phyloP scores from a whole-genome alignment of 2,888 invertebrate species.

The Hermaeophaga mercurialis region DNA sequence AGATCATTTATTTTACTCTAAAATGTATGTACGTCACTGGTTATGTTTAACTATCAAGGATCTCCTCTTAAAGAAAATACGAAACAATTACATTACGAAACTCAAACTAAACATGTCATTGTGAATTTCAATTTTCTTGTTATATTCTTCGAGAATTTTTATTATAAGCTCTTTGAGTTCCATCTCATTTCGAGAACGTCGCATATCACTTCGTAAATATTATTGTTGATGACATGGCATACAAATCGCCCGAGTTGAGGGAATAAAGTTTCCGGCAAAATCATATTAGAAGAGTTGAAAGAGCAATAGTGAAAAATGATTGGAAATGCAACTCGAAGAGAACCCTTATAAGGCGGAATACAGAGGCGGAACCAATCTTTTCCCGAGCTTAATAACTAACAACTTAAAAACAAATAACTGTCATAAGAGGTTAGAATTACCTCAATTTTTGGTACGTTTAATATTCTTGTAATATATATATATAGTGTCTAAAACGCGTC shows the following conservation, averaged over 20 bases:
- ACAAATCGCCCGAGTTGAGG: constrained; percentile 16
- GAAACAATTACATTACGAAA: no score
- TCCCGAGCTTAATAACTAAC: no score
- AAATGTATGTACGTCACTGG: no score
- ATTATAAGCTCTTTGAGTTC: background rate
- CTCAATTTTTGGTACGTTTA: no score
- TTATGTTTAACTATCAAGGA: no score
- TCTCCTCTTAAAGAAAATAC: no score
- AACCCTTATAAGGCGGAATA: constrained; percentile 29
- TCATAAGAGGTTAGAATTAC: no score
- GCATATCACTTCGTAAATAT: constrained; percentile 12
- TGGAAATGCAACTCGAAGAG: constrained; percentile 17
- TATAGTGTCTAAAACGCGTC: no score
- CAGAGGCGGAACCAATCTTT: background rate
- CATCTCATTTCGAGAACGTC: background rate
- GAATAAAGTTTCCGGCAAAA: constrained; percentile 8
- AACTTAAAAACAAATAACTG: no score
- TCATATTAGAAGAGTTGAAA: constrained; percentile 11
- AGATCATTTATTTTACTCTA: no score
- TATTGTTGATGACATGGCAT: constrained; percentile 9
- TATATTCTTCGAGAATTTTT: background rate
- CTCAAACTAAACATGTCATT: background rate
- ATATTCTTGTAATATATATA: no score
- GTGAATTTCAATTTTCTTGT: background rate
- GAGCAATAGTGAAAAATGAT: constrained; percentile 18